These are phyloP conservation scores for Crocuta crocuta DNA, from an alignment of 2,113 vertebrate species.

Conservation along the genomic window DNA sequence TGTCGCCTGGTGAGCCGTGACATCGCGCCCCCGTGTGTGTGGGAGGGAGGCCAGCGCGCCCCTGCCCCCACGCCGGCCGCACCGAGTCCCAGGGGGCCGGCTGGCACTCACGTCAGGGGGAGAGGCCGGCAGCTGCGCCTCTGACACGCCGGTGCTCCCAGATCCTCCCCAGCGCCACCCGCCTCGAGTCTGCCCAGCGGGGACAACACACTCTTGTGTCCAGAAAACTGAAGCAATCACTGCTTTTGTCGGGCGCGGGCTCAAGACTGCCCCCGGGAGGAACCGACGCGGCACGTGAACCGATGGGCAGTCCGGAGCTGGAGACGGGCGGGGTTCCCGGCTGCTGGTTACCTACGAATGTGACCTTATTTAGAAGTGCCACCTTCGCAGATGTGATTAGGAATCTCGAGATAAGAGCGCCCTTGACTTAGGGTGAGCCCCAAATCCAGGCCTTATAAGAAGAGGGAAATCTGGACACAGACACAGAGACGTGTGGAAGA, in stretches of 20 bases:
- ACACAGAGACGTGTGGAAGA: not conserved
- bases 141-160: too few relatives aligned
- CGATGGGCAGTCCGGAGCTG: accelerated
- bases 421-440: not conserved
- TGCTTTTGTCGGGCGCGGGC: not conserved
- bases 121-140: not conserved
- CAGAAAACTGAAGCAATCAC: not conserved
- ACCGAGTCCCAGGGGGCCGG: accelerated
- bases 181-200: not conserved
- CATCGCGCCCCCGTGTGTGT: accelerated
- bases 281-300: not conserved
- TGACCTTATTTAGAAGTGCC: not conserved
- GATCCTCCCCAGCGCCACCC: not conserved
- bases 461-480: not conserved
- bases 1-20: too few relatives aligned
- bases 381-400: not conserved
- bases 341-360: too few relatives aligned
- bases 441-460: not conserved
- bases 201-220: not conserved
- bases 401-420: not conserved
- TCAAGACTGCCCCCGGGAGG: not conserved
- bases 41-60: too few relatives aligned
- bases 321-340: not conserved
- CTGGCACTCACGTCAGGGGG: accelerated
- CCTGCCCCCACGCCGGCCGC: not conserved